Percentiles rank a stretch among this genome's conserved stretches.
Evolutionary conservation across 35 echinoderm and acorn worm genomes (phyloP).

Genomic region (Holothuria glaberrima): DNA sequence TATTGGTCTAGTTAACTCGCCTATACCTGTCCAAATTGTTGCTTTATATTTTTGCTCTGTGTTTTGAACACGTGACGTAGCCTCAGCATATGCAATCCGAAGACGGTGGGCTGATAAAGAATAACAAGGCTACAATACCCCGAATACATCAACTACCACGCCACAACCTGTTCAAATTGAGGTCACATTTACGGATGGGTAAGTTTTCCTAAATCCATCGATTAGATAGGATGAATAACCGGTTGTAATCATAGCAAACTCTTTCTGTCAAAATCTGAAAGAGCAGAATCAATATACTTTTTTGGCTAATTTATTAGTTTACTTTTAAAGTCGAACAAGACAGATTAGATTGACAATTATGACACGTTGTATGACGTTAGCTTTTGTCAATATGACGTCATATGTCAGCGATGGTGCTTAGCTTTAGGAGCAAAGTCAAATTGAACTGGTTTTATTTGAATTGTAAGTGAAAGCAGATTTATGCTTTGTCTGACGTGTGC

Average conservation of each 20-base stretch:
- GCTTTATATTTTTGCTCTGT: neutral
- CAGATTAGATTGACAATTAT: no score
- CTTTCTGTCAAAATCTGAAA: slow-evolving; percentile 27
- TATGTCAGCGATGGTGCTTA: no score
- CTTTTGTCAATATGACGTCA: no score
- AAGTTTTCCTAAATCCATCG: slow-evolving; percentile 4
- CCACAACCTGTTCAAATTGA: neutral
- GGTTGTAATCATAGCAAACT: neutral
- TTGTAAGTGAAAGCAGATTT: no score
- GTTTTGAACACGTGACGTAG: slow-evolving; percentile 10
- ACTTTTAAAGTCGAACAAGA: no score
- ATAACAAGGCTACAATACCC: slow-evolving; percentile 3
- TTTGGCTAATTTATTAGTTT: no score
- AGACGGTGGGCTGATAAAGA: neutral
- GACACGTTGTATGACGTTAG: no score
- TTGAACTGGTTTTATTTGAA: no score
- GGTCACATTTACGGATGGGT: slow-evolving; percentile 29
- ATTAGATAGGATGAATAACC: neutral
- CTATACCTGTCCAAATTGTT: slow-evolving; percentile 19
- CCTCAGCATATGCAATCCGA: slow-evolving; percentile 16
- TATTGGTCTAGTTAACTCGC: neutral
- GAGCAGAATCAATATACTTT: neutral
- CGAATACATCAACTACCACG: neutral
- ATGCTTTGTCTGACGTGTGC: no score
- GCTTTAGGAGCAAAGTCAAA: no score